Evolutionary conservation across 2,888 invertebrate species (phyloP), one percentile per base, ranked within the genome.

Genomic region (Nemoura dubitans): DNA sequence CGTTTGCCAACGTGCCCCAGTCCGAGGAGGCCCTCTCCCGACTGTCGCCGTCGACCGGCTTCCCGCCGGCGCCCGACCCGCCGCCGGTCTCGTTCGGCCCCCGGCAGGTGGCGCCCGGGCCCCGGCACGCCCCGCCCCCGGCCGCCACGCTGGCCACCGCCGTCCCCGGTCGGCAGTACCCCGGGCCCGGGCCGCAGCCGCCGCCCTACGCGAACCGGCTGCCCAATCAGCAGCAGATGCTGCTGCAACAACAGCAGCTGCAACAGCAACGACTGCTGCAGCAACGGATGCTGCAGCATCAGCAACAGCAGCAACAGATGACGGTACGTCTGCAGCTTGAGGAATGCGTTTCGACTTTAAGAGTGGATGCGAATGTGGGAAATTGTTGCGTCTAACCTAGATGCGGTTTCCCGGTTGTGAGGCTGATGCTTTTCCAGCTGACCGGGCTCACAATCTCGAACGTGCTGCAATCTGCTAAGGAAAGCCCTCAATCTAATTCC

Each of bases 261-360:
- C 83, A 86, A 80, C 87, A 83, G 25, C 87, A 87, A 42, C 86
- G 80, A 30, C 87, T 88, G 16, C 89, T 89, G 84, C 86, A 89
- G 76, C 89, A 90, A 88, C 90, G 90, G 87, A 88, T 89, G 86
- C 89, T 89, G 10, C 90, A 91, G 36, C 89, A 89, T 42, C 90
- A 88, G 30, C 80, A 87, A 27, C 87, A 86, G 82, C 87, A 94
- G 89, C 94, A 94, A 92, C 94, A 94, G 90, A 94, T 94, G 90
- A 94, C 94, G 90, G 93, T 94, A 43, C 92, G 93, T 85, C 94
- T 94, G 89, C 93, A 89, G 86, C 88, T 87, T 28, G 88, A 93
- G 25, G 92, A 92, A n/a, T n/a, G n/a, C n/a, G n/a, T n/a, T n/a
- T n/a, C n/a, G n/a, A n/a, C n/a, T n/a, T n/a, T n/a, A n/a, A n/a